These are phyloP conservation scores for Protobothrops flavoviridis DNA, from an alignment of 2,113 vertebrate species.

Conservation along the genomic window DNA sequence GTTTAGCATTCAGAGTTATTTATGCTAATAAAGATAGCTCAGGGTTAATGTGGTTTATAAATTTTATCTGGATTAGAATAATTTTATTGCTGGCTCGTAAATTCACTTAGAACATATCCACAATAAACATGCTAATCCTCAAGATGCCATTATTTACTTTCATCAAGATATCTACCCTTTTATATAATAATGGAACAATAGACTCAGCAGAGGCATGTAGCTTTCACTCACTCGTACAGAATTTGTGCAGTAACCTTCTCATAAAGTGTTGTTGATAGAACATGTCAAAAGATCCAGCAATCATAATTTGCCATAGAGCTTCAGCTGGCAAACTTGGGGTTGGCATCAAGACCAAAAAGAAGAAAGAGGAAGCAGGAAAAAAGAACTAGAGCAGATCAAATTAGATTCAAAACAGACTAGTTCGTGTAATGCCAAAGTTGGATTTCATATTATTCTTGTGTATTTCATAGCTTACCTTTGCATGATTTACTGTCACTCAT, in stretches of 20 bases:
- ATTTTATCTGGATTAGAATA: not conserved
- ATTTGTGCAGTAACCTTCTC: not conserved
- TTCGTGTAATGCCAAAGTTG: not conserved
- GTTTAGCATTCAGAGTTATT: not conserved
- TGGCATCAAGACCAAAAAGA: not conserved
- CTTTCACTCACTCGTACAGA: not conserved
- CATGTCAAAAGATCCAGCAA: not conserved
- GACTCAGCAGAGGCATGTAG: not conserved
- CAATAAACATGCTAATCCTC: not conserved
- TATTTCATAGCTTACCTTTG: conserved; percentile 72
- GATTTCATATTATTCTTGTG: not conserved
- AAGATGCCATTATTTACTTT: not conserved
- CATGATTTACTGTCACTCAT: conserved; percentile 74
- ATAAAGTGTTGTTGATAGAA: not conserved
- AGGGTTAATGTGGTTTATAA: not conserved
- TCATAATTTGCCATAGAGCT: not conserved
- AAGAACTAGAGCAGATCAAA: not conserved
- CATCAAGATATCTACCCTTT: not conserved
- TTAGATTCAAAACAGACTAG: not conserved
- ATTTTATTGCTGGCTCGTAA: not conserved
- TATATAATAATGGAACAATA: not conserved
- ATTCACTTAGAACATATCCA: not conserved
- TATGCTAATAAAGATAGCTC: not conserved
- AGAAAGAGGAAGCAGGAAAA: not conserved
- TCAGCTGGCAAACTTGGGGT: not conserved